Conservation (phyloP, 2,113 vertebrate species). For the Pseudorasbora parva region DNA sequence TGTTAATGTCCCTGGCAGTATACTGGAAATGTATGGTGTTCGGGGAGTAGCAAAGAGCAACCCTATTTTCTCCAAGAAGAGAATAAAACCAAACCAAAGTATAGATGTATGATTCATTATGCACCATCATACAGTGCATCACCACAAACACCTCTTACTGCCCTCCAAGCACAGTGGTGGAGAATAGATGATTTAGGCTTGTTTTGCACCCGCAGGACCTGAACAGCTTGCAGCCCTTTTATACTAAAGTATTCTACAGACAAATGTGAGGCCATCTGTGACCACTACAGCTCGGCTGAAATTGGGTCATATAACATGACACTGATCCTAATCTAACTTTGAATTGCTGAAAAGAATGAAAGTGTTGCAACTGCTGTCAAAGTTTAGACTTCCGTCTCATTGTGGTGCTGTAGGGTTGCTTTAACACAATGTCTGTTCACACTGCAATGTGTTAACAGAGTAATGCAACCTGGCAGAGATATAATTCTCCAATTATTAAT, state of each 20-base stretch:
- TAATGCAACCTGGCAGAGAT: not conserved
- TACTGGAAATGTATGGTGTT: not conserved
- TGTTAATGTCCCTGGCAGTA: not conserved
- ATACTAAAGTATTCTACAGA: constrained; percentile 9
- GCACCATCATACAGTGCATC: not conserved
- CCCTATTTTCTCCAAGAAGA: not conserved
- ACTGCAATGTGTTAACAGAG: not conserved
- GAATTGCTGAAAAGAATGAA: not conserved
- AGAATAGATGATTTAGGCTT: constrained; percentile 6
- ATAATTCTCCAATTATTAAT: not conserved
- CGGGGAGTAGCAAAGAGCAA: not conserved
- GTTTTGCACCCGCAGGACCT: not conserved
- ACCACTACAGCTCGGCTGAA: not conserved
- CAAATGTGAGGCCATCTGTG: constrained; percentile 8
- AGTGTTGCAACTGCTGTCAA: not conserved
- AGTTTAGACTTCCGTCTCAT: not conserved
- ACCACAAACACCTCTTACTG: not conserved
- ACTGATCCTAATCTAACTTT: not conserved
- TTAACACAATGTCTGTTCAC: not conserved
- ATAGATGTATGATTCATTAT: not conserved
- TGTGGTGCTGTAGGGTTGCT: not conserved
- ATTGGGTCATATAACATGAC: not conserved
- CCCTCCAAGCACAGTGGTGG: not conserved
- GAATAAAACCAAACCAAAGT: not conserved
- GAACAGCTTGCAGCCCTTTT: constrained; percentile 4